Evolutionary conservation across 2,113 vertebrate genomes (phyloP), one percentile per base, ranked within the genome.

Genomic region (Ptychochromis oligacanthus): DNA sequence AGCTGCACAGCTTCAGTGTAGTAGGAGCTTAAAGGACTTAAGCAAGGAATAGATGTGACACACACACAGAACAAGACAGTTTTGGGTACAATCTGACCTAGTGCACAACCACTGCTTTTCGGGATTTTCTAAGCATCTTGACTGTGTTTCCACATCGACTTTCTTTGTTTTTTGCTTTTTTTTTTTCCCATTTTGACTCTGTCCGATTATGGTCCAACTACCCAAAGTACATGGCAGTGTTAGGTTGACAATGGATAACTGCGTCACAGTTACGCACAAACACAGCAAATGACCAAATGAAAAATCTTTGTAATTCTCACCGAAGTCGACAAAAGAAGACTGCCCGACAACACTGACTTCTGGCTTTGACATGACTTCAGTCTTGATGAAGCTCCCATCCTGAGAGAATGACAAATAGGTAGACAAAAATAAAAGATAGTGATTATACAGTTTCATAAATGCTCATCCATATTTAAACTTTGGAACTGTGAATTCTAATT

Each of bases 291-390:
- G 7, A 15, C 20, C 6, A 83, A 61, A 83, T 3, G 9, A 15
- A 11, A 64, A 60, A 78, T 28, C 6, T 75, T 11, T n/a, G 3
- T 72, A 6, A 43, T 75, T 85, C 98, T 97, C 87, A 99, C 98
- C 97, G 49, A 99, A 98, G 94, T 99, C 98, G 6, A 96, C 96
- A 90, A 99, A 99, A 26, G 97, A 96, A 0, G 98, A 98, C 87
- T 99, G 98, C 43, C 98, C 98, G 14, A 97, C 82, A 20, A 77
- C 31, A 77, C 72, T 60, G 58, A 77, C 85, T 6, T 95, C 95
- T 9, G 87, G 86, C 4, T 81, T 28, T 31, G 38, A 75, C 49
- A 65, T 57, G 56, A 67, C 15, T 0, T 83, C 78, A 28, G 40
- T 0, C 82, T 79, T 95, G 75, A 93, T 95, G 93, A 99, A 99